A percentile compares a stretch with the other conserved stretches of the same genome.
phyloP scores from a whole-genome alignment of 2,113 vertebrate genomes.

The Gnathonemus longibarbis region DNA sequence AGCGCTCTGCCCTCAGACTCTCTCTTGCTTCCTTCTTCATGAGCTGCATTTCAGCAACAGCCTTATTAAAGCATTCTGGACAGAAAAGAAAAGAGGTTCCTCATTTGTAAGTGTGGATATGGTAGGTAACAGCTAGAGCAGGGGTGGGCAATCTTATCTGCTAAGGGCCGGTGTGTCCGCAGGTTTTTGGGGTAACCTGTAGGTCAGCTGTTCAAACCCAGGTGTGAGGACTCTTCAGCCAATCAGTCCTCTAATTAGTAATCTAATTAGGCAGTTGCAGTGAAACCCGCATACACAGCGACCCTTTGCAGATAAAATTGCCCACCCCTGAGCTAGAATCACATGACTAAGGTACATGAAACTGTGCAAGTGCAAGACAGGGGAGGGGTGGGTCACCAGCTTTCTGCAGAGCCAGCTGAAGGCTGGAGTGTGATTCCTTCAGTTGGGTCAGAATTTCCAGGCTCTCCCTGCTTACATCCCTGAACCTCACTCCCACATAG shows the following conservation, averaged over 20 bases:
- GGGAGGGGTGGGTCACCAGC: conserved; percentile 36
- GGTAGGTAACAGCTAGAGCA: too few relatives aligned
- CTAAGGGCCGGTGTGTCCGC: too few relatives aligned
- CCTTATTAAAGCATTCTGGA: background rate
- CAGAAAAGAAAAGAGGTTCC: background rate
- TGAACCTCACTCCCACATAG: conserved; percentile 36
- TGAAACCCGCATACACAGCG: too few relatives aligned
- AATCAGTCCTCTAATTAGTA: too few relatives aligned
- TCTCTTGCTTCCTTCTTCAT: background rate
- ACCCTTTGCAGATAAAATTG: too few relatives aligned
- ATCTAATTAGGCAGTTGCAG: too few relatives aligned
- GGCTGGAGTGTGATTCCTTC: conserved; percentile 41
- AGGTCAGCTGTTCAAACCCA: too few relatives aligned
- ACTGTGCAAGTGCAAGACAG: background rate
- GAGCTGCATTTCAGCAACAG: background rate
- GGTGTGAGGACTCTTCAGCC: too few relatives aligned
- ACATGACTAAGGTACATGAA: background rate
- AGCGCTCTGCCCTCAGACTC: background rate
- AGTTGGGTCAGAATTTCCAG: conserved; percentile 48
- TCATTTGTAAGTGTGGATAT: background rate
- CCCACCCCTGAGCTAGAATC: background rate
- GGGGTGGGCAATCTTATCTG: too few relatives aligned
- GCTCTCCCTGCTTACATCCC: conserved; percentile 43
- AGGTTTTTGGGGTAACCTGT: too few relatives aligned
- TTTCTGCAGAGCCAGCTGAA: conserved; percentile 40